Evolutionary conservation across 1,140 invertebrate genomes (phyloP), one percentile per base, ranked within the genome.

Genomic region (Drosophila micromelanica): DNA sequence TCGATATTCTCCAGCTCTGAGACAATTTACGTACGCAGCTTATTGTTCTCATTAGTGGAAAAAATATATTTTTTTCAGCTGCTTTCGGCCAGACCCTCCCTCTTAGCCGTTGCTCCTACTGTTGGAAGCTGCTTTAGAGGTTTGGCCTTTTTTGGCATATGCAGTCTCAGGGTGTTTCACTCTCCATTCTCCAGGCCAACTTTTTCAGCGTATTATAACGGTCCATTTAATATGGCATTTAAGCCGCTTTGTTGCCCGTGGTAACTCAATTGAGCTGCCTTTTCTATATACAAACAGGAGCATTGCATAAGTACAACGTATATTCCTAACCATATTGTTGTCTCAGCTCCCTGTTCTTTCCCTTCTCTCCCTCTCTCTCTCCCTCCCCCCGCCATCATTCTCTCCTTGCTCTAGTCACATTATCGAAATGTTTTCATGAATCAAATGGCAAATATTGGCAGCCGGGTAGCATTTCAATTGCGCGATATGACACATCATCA

Each of bases 401-500:
- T 0, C 20, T n/a, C 5, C 2, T 42, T 55, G 23, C 38, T 55
- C 38, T 55, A 55, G 65, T 79, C 80, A 61, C 76, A 84, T 76
- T 80, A 68, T 68, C 76, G 56, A 85, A 84, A 84, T 76, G 72
- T 80, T 85, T 80, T 80, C 85, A 77, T 80, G 81, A 80, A 86
- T 77, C 77, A 74, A 85, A 85, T 13, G 69, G 46, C 40, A 48
- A 43, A 49, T 32, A 37, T 23, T 55, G 56, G 37, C 37, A 17
- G 15, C 3, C 63, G 63, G 35, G 27, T 85, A 72, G 82, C 56
- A 86, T 87, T 85, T 85, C 82, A 85, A 85, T 86, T 78, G 81
- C 8, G 54, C 73, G 62, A 80, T 85, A 78, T 85, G 82, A 85
- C 81, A 85, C 81, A 85, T 85, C 81, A 86, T 85, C 82, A 85